Percentiles rank a stretch among this genome's conserved stretches.
These are phyloP conservation scores for Heliconius hortense DNA, from an alignment of 2,888 invertebrate genomes.

Conservation along the genomic window DNA sequence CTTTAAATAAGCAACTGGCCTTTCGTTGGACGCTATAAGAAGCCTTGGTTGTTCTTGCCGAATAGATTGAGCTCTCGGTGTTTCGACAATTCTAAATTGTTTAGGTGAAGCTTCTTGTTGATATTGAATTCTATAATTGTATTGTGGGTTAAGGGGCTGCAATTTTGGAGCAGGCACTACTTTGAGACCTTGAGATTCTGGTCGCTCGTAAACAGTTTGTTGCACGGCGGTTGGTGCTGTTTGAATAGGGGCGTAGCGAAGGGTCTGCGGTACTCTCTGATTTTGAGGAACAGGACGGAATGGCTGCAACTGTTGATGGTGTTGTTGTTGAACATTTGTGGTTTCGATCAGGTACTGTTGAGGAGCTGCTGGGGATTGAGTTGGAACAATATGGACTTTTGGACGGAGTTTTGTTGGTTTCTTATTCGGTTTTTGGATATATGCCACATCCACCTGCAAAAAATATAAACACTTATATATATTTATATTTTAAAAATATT, in stretches of 20 bases:
- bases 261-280: conserved; percentile 60
- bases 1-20: conserved; percentile 71
- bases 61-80: conserved; percentile 56
- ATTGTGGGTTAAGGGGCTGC: conserved; percentile 54
- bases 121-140: conserved; percentile 66
- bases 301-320: conserved; percentile 50
- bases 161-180: conserved; percentile 75
- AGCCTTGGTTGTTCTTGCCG: conserved; percentile 66
- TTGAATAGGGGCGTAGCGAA: conserved; percentile 63
- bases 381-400: conserved; percentile 59
- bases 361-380: conserved; percentile 65
- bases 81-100: conserved; percentile 68
- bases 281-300: conserved; percentile 58
- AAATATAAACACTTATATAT: conserved; percentile 7
- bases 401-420: conserved; percentile 69
- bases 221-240: conserved; percentile 54
- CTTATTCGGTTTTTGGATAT: conserved; percentile 70
- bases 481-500: neutral
- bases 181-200: conserved; percentile 73
- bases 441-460: conserved; percentile 70
- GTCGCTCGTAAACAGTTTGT: conserved; percentile 64
- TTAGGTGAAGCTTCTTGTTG: conserved; percentile 70
- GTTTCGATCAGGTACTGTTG: conserved; percentile 79
- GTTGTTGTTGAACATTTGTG: conserved; percentile 69
- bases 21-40: conserved; percentile 60